phyloP scores from a whole-genome alignment of 2,888 invertebrate genomes.

The Drosophila putrida region DNA sequence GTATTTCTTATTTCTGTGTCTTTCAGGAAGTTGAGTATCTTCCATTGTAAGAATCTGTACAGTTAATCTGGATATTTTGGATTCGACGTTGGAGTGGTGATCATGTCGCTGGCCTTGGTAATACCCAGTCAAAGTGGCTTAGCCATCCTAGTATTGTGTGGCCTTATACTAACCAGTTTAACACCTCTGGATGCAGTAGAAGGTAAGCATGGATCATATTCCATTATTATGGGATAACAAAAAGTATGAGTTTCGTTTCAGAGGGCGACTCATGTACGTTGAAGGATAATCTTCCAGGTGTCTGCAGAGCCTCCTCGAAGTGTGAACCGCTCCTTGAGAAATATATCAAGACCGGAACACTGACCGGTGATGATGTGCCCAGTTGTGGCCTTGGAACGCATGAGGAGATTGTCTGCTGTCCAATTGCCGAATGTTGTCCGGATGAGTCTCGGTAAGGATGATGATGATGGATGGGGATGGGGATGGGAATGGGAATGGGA shows the following conservation, averaged over 20 bases:
- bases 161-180: slow-evolving; percentile 16
- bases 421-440: slow-evolving; percentile 55
- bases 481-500: no score
- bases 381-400: slow-evolving; percentile 67
- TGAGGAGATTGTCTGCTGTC: slow-evolving; percentile 81
- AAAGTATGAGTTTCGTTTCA: slow-evolving; percentile 8
- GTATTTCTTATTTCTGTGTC: background rate
- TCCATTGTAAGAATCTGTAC: background rate
- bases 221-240: background rate
- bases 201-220: slow-evolving; percentile 16
- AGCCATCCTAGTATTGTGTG: slow-evolving; percentile 9
- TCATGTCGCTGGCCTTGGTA: slow-evolving; percentile 19
- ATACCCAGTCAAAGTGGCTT: background rate
- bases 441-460: slow-evolving; percentile 29
- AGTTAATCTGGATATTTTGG: background rate
- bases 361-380: slow-evolving; percentile 58
- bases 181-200: slow-evolving; percentile 33
- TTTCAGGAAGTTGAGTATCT: background rate
- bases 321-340: slow-evolving; percentile 59
- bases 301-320: slow-evolving; percentile 58
- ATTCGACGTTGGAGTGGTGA: background rate
- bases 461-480: background rate
- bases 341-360: slow-evolving; percentile 47
- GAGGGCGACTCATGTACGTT: slow-evolving; percentile 60
- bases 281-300: slow-evolving; percentile 52